Evolutionary conservation across 2,797 vertebrate genomes (phyloP).

Genomic region (Sebastiscus tertius): DNA sequence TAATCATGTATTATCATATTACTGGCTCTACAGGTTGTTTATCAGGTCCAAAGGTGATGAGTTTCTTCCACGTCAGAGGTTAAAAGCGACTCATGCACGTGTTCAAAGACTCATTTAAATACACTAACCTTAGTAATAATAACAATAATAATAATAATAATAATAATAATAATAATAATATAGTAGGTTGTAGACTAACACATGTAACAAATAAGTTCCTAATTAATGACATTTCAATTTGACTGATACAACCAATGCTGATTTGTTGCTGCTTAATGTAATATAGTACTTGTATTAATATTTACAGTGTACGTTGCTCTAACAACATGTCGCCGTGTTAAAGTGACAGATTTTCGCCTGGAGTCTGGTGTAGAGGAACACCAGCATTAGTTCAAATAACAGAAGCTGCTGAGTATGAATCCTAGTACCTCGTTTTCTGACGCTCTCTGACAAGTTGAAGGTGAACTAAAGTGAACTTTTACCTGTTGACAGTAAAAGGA

Average conservation of each 20-base stretch:
- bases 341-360: not conserved
- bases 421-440: no score
- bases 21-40: not conserved
- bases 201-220: no score
- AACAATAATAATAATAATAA: no score
- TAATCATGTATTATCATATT: no score
- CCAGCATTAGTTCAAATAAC: no score
- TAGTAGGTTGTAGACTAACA: no score
- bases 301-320: not conserved
- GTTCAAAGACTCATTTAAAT: not conserved
- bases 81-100: not conserved
- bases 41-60: conserved; percentile 43
- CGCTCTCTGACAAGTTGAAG: no score
- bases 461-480: not conserved
- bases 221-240: not conserved
- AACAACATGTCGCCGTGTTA: not conserved
- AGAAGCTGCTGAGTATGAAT: no score
- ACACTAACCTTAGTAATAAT: not conserved
- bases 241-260: not conserved
- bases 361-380: not conserved
- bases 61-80: not conserved
- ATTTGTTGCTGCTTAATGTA: not conserved
- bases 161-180: no score
- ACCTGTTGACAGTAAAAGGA: not conserved
- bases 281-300: no score